Evolutionary conservation across 1,140 invertebrate species (phyloP), one percentile per base, ranked within the genome.

Genomic region (Camponotus vicinus): DNA sequence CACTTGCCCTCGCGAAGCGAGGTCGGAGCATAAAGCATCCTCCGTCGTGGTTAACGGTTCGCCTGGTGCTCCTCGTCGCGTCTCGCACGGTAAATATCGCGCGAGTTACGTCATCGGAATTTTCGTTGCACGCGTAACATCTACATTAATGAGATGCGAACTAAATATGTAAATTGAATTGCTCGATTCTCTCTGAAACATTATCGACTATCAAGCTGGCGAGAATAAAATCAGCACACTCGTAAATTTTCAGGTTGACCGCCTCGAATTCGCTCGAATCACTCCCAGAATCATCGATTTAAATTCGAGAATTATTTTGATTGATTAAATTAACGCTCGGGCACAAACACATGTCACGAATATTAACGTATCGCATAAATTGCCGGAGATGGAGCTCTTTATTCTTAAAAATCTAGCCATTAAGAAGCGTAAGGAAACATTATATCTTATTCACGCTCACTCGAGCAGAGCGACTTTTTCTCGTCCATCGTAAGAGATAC

Each of bases 91-190:
- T 11, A 40, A 80, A 69, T 52, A 52, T 79, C 63, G 49, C 37
- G 34, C 21, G 77, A 57, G 32, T 80, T 80, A 70, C 78, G 78
- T 70, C 49, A 80, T 57, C 34, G 52, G 9, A 57, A 80, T 80
- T 80, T 42, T 40, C 49, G 34, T 69, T 18, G 9, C 49, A 15
- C 34, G 21, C 3, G 21, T 67, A 55, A 40, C 42, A 59, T 73
- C 34, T 52, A 8, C 27, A 13, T 79, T 55, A 69, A 79, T 40
- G 61, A 55, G 57, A 70, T 32, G 63, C 27, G 4, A 15, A 45
- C 18, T 27, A 21, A 61, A 45, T 18, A 32, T 42, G 34, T 27
- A 13, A 80, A 57, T 59, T 45, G 5, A 71, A 59, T 59, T 18
- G 15, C 49, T 8, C 27, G 66, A n/a, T 59, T 32, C 34, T n/a